Percentiles rank a stretch among this genome's conserved stretches.
These are phyloP conservation scores for Lontra canadensis DNA, from an alignment of 2,113 vertebrate species.

Conservation along the genomic window DNA sequence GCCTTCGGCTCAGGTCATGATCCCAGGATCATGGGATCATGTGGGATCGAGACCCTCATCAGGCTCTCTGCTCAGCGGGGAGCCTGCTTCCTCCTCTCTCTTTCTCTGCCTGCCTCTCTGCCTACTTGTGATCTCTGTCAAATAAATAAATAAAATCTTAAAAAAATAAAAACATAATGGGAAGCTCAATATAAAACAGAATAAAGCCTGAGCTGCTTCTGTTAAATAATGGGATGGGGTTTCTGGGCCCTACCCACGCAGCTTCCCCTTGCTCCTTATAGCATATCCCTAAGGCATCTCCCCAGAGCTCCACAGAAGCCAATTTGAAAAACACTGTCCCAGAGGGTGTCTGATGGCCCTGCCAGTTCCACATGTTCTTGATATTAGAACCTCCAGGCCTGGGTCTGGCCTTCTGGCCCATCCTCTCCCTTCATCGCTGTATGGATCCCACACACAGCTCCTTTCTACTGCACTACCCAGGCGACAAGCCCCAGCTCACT, in stretches of 20 bases:
- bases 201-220: neutral
- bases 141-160: too few relatives aligned
- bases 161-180: too few relatives aligned
- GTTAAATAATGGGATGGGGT: neutral
- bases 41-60: too few relatives aligned
- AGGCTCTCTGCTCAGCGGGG: too few relatives aligned
- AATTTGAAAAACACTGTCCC: neutral
- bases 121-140: too few relatives aligned
- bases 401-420: neutral
- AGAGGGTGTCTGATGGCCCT: neutral
- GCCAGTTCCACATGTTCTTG: neutral
- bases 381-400: neutral
- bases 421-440: neutral
- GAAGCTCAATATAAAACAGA: neutral
- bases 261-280: neutral
- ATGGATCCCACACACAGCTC: neutral
- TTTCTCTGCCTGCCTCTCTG: too few relatives aligned
- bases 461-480: neutral
- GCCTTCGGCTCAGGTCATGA: too few relatives aligned
- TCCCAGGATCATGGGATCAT: too few relatives aligned
- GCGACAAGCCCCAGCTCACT: neutral
- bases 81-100: too few relatives aligned
- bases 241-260: neutral
- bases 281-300: neutral
- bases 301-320: neutral